Conservation (phyloP, 2,888 invertebrate species). For the Aporophyla nigra region DNA sequence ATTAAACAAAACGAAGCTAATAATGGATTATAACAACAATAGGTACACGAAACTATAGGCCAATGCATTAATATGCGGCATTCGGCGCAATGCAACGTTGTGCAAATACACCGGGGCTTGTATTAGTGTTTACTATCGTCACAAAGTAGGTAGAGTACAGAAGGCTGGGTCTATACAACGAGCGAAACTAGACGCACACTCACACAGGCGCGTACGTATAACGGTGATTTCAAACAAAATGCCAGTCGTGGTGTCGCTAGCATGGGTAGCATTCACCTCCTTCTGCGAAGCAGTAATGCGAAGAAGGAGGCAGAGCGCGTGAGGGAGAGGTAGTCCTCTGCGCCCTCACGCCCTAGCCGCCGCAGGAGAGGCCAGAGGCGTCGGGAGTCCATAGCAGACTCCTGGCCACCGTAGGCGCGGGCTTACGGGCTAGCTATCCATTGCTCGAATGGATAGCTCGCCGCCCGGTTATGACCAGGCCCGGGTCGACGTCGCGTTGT, state of each 20-base stretch:
- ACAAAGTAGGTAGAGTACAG: background rate
- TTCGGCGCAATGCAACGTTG: constrained; percentile 72
- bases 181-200: background rate
- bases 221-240: background rate
- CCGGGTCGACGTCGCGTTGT: no score
- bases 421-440: no score
- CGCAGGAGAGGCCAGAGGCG: no score
- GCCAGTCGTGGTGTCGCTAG: background rate
- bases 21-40: constrained; percentile 47
- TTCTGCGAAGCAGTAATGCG: no score
- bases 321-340: no score
- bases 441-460: no score
- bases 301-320: no score
- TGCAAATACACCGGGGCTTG: constrained; percentile 77
- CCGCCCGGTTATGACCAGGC: no score
- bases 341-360: no score
- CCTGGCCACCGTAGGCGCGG: no score
- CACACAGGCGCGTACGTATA: background rate
- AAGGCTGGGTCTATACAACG: background rate
- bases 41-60: constrained; percentile 40
- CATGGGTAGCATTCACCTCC: no score
- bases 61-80: constrained; percentile 77
- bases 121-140: constrained; percentile 75
- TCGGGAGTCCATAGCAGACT: no score
- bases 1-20: constrained; percentile 20